These are phyloP conservation scores for Lathamus discolor DNA, from an alignment of 2,113 vertebrate genomes.

Conservation along the genomic window DNA sequence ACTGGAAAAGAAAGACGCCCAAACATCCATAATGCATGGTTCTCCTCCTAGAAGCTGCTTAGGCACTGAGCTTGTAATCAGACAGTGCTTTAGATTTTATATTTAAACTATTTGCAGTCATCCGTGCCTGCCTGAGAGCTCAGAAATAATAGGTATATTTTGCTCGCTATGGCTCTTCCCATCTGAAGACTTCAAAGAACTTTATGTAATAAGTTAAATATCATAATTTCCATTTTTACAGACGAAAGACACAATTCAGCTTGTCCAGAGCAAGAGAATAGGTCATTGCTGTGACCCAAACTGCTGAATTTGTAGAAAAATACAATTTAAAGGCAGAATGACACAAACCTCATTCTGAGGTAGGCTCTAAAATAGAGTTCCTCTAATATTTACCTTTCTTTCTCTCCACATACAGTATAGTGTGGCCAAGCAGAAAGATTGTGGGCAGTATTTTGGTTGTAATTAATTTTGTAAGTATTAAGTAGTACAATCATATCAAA, in stretches of 20 bases:
- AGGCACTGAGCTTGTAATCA: not conserved
- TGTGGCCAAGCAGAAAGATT: not conserved
- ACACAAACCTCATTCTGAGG: not conserved
- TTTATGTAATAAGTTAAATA: not conserved
- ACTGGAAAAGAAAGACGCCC: not conserved
- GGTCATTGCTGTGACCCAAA: not conserved
- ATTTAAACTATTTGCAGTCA: not conserved
- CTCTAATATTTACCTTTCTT: not conserved
- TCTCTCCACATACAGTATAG: accelerated
- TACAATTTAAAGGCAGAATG: not conserved
- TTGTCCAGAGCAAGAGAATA: not conserved
- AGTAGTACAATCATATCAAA: not conserved
- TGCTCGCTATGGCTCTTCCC: not conserved
- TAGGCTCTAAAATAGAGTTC: not conserved
- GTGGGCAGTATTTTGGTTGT: not conserved
- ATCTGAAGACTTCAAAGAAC: not conserved
- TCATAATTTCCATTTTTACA: not conserved
- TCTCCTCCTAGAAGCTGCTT: not conserved
- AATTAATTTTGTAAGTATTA: not conserved
- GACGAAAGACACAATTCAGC: not conserved
- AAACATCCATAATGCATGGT: not conserved
- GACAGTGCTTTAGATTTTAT: not conserved
- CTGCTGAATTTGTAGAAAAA: not conserved
- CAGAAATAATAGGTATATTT: not conserved
- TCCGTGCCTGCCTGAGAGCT: not conserved